These are phyloP conservation scores for Micoletzkya japonica DNA, from an alignment of 2,888 invertebrate genomes.

Conservation along the genomic window DNA sequence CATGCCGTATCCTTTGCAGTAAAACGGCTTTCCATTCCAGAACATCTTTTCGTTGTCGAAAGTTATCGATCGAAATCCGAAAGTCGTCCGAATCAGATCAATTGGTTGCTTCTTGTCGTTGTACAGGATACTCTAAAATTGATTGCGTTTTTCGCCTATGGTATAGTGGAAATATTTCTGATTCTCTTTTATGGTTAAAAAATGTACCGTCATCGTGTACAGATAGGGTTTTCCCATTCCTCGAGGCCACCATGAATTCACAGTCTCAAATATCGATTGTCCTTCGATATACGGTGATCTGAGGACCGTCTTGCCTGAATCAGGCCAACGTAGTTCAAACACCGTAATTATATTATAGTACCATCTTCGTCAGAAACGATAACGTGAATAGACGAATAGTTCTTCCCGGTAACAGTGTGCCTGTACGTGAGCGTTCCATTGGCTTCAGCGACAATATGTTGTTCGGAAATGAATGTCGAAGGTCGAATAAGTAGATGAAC, in stretches of 20 bases:
- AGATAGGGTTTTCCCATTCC: conserved; percentile 71
- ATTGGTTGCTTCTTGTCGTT: no score
- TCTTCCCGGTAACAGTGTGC: no score
- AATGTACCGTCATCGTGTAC: conserved; percentile 84
- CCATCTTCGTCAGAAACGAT: no score
- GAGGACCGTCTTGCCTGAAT: conserved; percentile 11
- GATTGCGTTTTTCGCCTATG: no score
- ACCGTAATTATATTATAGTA: no score
- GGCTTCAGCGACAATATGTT: conserved; percentile 12
- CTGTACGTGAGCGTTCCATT: no score
- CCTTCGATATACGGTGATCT: not conserved
- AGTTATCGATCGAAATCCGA: conserved; percentile 83
- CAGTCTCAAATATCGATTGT: conserved; percentile 44
- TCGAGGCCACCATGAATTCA: conserved; percentile 67
- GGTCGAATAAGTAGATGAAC: conserved; percentile 20
- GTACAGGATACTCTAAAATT: no score
- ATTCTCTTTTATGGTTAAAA: no score
- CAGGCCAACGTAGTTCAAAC: no score
- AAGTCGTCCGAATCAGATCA: conserved; percentile 77
- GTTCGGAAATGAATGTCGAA: not conserved
- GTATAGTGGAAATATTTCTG: no score
- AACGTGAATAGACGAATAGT: no score
- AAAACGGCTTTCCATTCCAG: conserved; percentile 83
- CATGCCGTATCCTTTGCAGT: conserved; percentile 88
- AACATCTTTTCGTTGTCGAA: conserved; percentile 73